Evolutionary conservation across 2,888 invertebrate species (phyloP), one percentile per base, ranked within the genome.

Genomic region (Troides aeacus): DNA sequence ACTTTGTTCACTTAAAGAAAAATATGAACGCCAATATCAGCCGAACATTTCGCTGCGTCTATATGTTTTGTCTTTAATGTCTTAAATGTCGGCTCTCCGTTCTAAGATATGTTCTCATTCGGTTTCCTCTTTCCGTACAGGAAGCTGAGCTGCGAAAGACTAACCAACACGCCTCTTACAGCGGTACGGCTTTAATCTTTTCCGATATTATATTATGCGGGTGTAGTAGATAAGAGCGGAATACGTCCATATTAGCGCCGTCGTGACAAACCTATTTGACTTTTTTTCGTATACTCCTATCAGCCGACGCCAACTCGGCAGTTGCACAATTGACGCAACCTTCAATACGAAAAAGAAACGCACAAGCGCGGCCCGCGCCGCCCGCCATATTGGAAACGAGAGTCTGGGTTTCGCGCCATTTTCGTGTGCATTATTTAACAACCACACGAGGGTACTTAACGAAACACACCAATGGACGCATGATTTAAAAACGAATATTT

Each of bases 331-430:
- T 74, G 74, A 76, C 77, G 76, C 80, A 86, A 85, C 88, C 88
- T 87, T 89, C 86, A 82, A 84, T 85, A 83, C 84, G 83, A 80
- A 87, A 89, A 88, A 89, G 89, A 89, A 88, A 88, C 88, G 83
- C 78, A 78, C 78, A 53, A 60, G 64, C 60, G 46, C 80, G 76
- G 81, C 76, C 76, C 84, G 83, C 81, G 83, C 84, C 78, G 79
- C 73, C 76, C 70, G 72, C 73, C 74, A 74, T 74, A 72, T 74
- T 73, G 72, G 71, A 75, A 74, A 73, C 53, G 65, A 66, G 66
- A 72, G 62, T 72, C 66, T 57, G 62, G 46, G 71, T 71, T 74
- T 66, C 69, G 62, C 65, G 17, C 65, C 69, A 69, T 69, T 65
- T 62, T 69, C 56, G 69, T 69, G 6, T 6, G 53, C 17, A 53